phyloP scores from a whole-genome alignment of 2,113 vertebrate genomes.

The Steatornis caripensis region DNA sequence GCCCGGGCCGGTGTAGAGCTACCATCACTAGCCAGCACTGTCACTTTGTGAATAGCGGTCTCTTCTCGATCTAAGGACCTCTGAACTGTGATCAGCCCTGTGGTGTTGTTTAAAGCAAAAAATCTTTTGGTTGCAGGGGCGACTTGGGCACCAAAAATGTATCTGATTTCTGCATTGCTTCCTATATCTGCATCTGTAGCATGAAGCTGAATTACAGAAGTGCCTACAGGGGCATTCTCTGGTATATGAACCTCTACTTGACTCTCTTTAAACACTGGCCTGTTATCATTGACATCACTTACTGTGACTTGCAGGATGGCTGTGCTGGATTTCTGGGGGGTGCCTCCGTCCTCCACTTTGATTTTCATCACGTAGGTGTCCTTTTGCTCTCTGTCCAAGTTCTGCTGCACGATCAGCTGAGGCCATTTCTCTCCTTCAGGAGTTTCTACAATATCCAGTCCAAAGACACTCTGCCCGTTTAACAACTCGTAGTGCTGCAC shows the following conservation, averaged over 20 bases:
- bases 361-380: slow-evolving; percentile 99
- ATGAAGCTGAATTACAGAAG: slow-evolving; percentile 93
- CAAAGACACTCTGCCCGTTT: slow-evolving; percentile 95
- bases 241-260: slow-evolving; percentile 96
- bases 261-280: slow-evolving; percentile 93
- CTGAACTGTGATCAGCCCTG: slow-evolving; percentile 95
- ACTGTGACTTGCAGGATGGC: slow-evolving; percentile 98
- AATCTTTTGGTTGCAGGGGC: slow-evolving; percentile 92
- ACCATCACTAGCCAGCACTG: slow-evolving; percentile 95
- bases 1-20: slow-evolving; percentile 94
- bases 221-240: slow-evolving; percentile 91
- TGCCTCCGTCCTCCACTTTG: slow-evolving; percentile 97
- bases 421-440: slow-evolving; percentile 99
- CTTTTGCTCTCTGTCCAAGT: slow-evolving; percentile 97
- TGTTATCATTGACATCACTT: slow-evolving; percentile 98
- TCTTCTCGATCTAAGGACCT: slow-evolving; percentile 94
- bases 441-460: slow-evolving; percentile 98
- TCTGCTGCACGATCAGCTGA: slow-evolving; percentile 96
- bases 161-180: slow-evolving; percentile 94
- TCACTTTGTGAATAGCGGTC: slow-evolving; percentile 94
- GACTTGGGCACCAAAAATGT: slow-evolving; percentile 95
- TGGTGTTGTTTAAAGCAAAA: slow-evolving; percentile 94
- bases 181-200: slow-evolving; percentile 97
- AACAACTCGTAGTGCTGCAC: slow-evolving; percentile 97
- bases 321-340: slow-evolving; percentile 97